A percentile compares a stretch with the other conserved stretches of the same genome.
Evolutionary conservation across 2,888 invertebrate species (phyloP).

Genomic region (Thecophora atra): DNA sequence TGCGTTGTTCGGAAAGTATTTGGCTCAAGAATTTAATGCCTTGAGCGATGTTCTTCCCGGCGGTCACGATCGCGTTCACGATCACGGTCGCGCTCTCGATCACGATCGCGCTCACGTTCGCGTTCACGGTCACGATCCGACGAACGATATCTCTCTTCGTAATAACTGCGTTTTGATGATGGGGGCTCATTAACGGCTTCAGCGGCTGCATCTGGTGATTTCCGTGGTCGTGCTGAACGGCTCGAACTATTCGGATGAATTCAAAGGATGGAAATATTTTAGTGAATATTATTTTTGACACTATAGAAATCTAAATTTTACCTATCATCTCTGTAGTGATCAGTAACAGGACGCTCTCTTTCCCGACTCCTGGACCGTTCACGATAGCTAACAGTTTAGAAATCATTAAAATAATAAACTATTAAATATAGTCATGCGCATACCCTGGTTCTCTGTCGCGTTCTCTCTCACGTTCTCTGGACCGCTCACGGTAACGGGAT

Average conservation of each 20-base stretch:
- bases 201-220: conserved; percentile 68
- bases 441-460: conserved; percentile 69
- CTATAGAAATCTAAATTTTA: conserved; percentile 42
- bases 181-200: conserved; percentile 63
- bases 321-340: conserved; percentile 66
- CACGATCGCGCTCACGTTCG: conserved; percentile 73
- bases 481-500: conserved; percentile 76
- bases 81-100: conserved; percentile 74
- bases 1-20: conserved; percentile 43
- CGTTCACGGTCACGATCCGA: conserved; percentile 75
- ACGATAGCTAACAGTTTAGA: conserved; percentile 59
- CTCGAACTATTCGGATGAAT: conserved; percentile 52
- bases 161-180: conserved; percentile 71
- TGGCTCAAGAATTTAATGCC: conserved; percentile 68
- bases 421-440: conserved; percentile 51
- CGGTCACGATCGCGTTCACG: conserved; percentile 74
- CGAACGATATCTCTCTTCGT: conserved; percentile 85
- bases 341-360: conserved; percentile 62
- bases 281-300: not conserved
- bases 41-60: conserved; percentile 76
- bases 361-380: conserved; percentile 85
- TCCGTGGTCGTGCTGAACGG: conserved; percentile 67
- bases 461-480: conserved; percentile 75
- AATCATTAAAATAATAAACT: conserved; percentile 5
- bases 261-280: not conserved